Percentiles rank a stretch among this genome's conserved stretches.
Evolutionary conservation across 2,797 vertebrate species (phyloP).

Genomic region (Enteromius viviparus): DNA sequence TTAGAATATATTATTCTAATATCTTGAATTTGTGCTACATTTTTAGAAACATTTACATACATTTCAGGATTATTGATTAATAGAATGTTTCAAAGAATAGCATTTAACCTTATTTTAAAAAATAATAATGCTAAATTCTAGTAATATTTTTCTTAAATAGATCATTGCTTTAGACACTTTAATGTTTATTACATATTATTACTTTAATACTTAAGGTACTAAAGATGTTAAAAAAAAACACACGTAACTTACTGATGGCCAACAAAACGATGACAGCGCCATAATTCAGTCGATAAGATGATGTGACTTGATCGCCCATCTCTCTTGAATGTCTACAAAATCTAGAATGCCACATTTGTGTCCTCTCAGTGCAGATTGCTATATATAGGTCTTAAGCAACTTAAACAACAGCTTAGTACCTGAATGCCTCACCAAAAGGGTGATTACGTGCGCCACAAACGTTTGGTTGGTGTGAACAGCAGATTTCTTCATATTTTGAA

Average conservation of each 20-base stretch:
- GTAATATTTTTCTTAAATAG: neutral
- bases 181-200: neutral
- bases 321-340: neutral
- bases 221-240: neutral
- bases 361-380: constrained; percentile 29
- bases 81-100: neutral
- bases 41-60: neutral
- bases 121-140: neutral
- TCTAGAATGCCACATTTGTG: constrained; percentile 8
- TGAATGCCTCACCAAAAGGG: neutral
- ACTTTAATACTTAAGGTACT: neutral
- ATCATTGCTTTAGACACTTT: neutral
- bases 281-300: constrained; percentile 30
- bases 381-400: constrained; percentile 40
- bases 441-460: neutral
- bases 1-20: too few species aligned
- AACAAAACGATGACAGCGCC: constrained; percentile 44
- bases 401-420: constrained; percentile 50
- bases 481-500: neutral
- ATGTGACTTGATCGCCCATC: constrained; percentile 49
- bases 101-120: neutral
- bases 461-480: neutral
- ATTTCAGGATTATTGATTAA: neutral
- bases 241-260: constrained; percentile 52
- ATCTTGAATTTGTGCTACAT: neutral